Base-by-base conservation (phyloP, 1,140 invertebrate species). In the Plectrocnemia conspersa region DNA sequence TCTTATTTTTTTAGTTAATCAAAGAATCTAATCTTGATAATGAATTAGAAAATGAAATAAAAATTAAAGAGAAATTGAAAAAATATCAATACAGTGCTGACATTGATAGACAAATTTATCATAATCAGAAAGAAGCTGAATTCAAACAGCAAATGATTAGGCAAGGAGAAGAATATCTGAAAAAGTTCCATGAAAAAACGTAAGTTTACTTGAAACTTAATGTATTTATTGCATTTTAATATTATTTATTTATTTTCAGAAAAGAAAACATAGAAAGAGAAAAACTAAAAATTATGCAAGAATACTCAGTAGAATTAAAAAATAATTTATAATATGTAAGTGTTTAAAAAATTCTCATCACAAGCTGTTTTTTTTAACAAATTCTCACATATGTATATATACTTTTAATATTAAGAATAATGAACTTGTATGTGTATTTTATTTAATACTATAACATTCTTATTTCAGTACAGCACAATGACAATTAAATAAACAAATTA, bases 181-280 rank as follows among this genome's bases (percentile, higher is more conserved):
- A 38, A 24, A n/a, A 52, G n/a, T 59, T 38, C 22, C 54, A 59
- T 46, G 40, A 59, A 29, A 32, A 45, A 36, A 36, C 23, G 52
- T 54, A 13, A 22, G 42, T 46, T 21, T 44, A 53, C 38, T 15
- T 50, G 22, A 19, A 11, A 38, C 23, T 52, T 9, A 40, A 23
- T 23, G 23, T 38, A 9, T 35, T 23, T 40, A 36, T 52, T 52
- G 24, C 27, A 38, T 41, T 25, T 52, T 38, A 24, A 25, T 41
- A 16, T 27, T 40, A 18, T 42, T 10, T 49, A 15, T 42, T 47
- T 24, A 48, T 24, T 46, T 58, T 42, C 44, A 58, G 56, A 16
- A 13, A 18, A 29, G 11, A 15, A 21, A 32, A 48, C 9, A 48
- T 58, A 47, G 44, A 53, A 32, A 13, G 49, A 13, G 50, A 58